phyloP scores from a whole-genome alignment of 1,140 invertebrate genomes.

The Ceratina calcarata region DNA sequence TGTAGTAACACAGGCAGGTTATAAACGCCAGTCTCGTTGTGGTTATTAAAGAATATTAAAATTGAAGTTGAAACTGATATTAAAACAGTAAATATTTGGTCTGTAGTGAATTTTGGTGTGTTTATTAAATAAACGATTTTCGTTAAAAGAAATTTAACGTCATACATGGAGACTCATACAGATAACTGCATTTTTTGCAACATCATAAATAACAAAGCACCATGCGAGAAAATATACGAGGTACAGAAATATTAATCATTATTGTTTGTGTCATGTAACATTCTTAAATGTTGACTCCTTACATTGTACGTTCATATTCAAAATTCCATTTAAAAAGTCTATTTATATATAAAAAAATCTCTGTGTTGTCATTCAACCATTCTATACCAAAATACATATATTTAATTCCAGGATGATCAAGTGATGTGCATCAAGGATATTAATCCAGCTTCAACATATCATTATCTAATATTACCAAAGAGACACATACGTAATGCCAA shows the following conservation, averaged over 20 bases:
- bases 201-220: slow-evolving; percentile 83
- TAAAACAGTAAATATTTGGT: too few species aligned
- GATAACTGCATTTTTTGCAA: slow-evolving; percentile 87
- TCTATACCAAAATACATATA: slow-evolving; percentile 60
- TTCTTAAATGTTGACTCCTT: background rate
- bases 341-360: background rate
- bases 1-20: too few species aligned
- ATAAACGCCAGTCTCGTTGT: too few species aligned
- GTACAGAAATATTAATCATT: slow-evolving; percentile 61
- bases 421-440: slow-evolving; percentile 92
- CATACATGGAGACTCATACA: slow-evolving; percentile 42
- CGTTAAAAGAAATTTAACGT: background rate
- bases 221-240: slow-evolving; percentile 81
- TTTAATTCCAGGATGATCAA: slow-evolving; percentile 86
- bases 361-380: background rate
- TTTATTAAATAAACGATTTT: too few species aligned
- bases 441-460: slow-evolving; percentile 89
- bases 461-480: slow-evolving; percentile 90
- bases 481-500: slow-evolving; percentile 89
- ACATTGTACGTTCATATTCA: background rate
- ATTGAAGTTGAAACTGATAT: too few species aligned
- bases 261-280: background rate
- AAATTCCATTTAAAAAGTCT: background rate
- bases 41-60: too few species aligned
- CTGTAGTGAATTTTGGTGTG: too few species aligned